Evolutionary conservation across 2,888 invertebrate genomes (phyloP), one percentile per base, ranked within the genome.

Genomic region (Amorpha juglandis): DNA sequence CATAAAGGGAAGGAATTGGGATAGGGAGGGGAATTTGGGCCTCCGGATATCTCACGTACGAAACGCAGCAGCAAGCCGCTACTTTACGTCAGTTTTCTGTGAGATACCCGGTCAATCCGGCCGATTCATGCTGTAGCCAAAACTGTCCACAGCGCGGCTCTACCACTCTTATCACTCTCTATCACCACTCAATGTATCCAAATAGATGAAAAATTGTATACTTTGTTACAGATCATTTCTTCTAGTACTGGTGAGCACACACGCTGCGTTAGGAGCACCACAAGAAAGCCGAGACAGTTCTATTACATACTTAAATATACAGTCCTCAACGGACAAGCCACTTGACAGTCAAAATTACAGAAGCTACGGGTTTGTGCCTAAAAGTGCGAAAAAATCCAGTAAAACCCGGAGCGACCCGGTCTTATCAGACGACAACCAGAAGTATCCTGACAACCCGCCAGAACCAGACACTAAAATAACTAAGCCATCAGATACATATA

Each of bases 301-400:
- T 62, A 86, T 89, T 67, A 89, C 89, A 0, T 86, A 86, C 69
- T 84, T 89, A 16, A 86, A 87, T 64, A 79, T 82, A 42, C 82
- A 84, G 53, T 84, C 87, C 0, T 65, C 78, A 1, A 65, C 74
- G 62, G 74, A 77, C 51, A 64, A 68, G 2, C 71, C 70, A 7
- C 58, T 69, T 6, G 67, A 62, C 27, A 62, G 53, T 3, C 67
- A 67, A 4, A 64, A 62, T n/a, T 58, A 66, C 62, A 58, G 47
- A 48, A 58, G 62, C 47, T 63, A 65, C 47, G 14, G 48, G 11
- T 35, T 48, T 58, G 55, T 58, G 4, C 47, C 48, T 6, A 58
- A 58, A 58, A 58, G 12, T 42, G 16, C 35, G 16, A 58, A 58
- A 9, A 58, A 58, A 21, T 38, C 16, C 8, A 58, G 19, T n/a